Conservation (phyloP, 2,113 vertebrate genomes). For the Smithornis capensis region DNA sequence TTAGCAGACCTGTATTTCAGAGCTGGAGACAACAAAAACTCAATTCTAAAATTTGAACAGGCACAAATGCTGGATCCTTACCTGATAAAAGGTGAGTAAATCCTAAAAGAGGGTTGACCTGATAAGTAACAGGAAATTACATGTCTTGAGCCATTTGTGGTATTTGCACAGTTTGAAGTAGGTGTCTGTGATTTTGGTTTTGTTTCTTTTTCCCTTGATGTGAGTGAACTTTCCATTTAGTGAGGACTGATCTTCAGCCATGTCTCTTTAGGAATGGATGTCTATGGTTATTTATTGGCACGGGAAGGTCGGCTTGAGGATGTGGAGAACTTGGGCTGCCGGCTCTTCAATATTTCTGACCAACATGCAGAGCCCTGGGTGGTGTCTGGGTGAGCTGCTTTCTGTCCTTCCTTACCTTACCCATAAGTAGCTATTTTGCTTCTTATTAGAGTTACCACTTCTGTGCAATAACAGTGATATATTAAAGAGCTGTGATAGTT, state of each 20-base stretch:
- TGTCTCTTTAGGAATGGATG: conserved; percentile 89
- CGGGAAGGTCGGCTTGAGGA: conserved; percentile 95
- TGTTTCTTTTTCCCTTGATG: not conserved
- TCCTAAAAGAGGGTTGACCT: not conserved
- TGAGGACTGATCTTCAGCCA: fast-evolving
- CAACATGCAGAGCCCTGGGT: conserved; percentile 98
- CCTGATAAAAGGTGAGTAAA: conserved; percentile 89
- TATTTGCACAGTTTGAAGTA: not conserved
- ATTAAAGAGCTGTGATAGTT: not conserved
- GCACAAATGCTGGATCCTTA: conserved; percentile 98
- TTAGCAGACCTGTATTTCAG: conserved; percentile 96
- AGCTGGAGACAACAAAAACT: conserved; percentile 95
- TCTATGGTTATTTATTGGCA: conserved; percentile 95
- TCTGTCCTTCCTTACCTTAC: not conserved
- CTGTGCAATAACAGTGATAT: not conserved
- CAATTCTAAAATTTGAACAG: conserved; percentile 96
- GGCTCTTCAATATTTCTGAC: conserved; percentile 97
- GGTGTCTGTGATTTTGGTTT: not conserved
- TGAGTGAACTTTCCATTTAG: not conserved
- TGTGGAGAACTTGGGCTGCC: conserved; percentile 95
- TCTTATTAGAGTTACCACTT: not conserved
- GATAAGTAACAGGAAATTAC: not conserved
- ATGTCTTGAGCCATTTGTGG: not conserved
- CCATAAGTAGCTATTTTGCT: not conserved
- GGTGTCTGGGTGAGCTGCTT: conserved; percentile 87